Base-by-base conservation (phyloP, 2,888 invertebrate species). In the Nemotelus pantherinus region DNA sequence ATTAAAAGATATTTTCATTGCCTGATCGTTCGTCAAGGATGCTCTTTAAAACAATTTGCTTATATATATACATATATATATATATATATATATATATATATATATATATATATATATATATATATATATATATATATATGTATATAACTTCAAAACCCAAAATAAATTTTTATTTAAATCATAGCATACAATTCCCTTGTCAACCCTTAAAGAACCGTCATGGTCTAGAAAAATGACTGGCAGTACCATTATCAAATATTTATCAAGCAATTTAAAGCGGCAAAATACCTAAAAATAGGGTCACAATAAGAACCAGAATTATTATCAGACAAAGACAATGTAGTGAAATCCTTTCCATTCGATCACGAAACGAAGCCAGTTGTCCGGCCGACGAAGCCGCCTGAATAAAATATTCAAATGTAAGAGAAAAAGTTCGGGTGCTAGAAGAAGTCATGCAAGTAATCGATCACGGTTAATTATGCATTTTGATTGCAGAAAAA, bases 391-490 rank as follows among this genome's bases (percentile, higher is more conserved):
- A 39, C 47, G 53, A 43, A 45, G 71, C 57, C 3, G 2, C 58
- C n/a, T n/a, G 47, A 57, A 74, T 74, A 48, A 74, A 74, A 74
- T 60, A 74, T 74, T 74, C 74, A 74, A 74, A 63, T 39, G 50
- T 25, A 50, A 39, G 10, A 48, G 48, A 74, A 7, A 60, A 60
- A 44, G 7, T 60, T 58, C 58, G 41, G 41, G 55, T 76, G 65
- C 76, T 55, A 53, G 64, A 45, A 53, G 64, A 44, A 76, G 44
- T 76, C 76, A 76, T 76, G 76, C 76, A 76, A 76, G 76, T 76
- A 76, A 76, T 76, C 76, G 76, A 76, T 76, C 76, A 76, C 64
- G 55, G 60, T 76, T 76, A 76, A 76, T 76, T 76, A 76, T 76
- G 76, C 76, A 76, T 76, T 76, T 55, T 74, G 60, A 60, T 74